Base-by-base conservation (phyloP, 2,888 invertebrate species). In the Epirrhoe tristata region DNA sequence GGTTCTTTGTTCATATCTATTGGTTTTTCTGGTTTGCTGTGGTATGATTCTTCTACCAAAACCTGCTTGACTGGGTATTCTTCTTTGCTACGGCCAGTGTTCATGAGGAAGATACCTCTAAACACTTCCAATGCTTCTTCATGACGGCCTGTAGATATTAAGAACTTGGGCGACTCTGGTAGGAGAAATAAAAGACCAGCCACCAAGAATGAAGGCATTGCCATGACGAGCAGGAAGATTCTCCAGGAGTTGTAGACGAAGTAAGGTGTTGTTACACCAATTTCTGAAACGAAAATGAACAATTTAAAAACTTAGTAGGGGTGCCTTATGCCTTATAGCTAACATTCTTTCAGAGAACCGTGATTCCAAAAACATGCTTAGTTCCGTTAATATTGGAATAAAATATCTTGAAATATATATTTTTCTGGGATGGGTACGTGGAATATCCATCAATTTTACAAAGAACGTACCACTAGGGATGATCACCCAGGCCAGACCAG, bases 181-280 rank as follows among this genome's bases (percentile, higher is more conserved):
- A 98, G 93, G 77, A 97, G 95, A 87, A 97, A 95, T 39, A 98
- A 94, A 74, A 98, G 92, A 70, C 96, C 95, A 63, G 97, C 98
- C 66, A 98, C 98, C 71, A 98, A 88, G 86, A 98, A 96, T 63
- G 98, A 98, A 60, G 98, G 98, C 79, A 97, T 88, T 75, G 98
- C 97, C 94, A 98, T 98, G 70, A 98, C 95, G 78, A 98, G 93
- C 79, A 98, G 93, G 91, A 98, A 98, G 80, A 98, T 97, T 80
- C 98, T 95, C 98, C 98, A 98, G 61, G 98, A 98, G 89, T 98
- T 97, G 91, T 97, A 98, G 34, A 95, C 95, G 89, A 98, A 97
- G 60, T 94, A 90, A 58, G 94, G 87, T 32, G 96, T 95, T 52
- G 89, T 85, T 68, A 96, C 94, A 75, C 97, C 97, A 81, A 97